A percentile compares a stretch with the other conserved stretches of the same genome.
Conservation (phyloP, 2,888 invertebrate species). For the Drosophila leonis region DNA sequence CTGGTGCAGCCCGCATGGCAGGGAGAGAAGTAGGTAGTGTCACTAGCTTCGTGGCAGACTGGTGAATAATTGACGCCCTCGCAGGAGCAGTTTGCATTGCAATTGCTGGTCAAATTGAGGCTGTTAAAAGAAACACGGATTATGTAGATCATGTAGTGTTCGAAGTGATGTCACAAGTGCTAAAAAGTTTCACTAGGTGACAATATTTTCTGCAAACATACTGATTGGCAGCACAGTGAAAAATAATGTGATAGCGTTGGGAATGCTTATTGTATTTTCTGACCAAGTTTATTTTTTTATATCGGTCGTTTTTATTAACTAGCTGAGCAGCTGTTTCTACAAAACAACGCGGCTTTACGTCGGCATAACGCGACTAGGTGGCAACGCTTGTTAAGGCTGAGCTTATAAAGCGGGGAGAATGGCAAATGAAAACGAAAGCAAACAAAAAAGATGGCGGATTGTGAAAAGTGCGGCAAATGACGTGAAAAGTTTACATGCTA, state of each 20-base stretch:
- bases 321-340: neutral
- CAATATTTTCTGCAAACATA: neutral
- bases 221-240: neutral
- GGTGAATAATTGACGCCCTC: conserved; percentile 88
- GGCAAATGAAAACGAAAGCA: neutral
- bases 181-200: neutral
- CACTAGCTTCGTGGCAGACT: conserved; percentile 87
- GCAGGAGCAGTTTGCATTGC: conserved; percentile 88
- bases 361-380: neutral
- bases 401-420: conserved; percentile 5
- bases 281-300: too few species aligned
- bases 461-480: neutral
- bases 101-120: conserved; percentile 86
- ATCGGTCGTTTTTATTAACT: neutral
- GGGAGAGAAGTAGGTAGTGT: conserved; percentile 89
- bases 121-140: conserved; percentile 71
- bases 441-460: neutral
- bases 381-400: conserved; percentile 8
- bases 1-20: conserved; percentile 90
- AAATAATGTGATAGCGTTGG: neutral
- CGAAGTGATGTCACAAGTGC: conserved; percentile 2
- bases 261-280: neutral
- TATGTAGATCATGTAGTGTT: too few species aligned
- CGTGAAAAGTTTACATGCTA: neutral
- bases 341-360: too few species aligned